A percentile compares a stretch with the other conserved stretches of the same genome.
phyloP scores from a whole-genome alignment of 1,140 invertebrate genomes.

The Agrypnia vestita region DNA sequence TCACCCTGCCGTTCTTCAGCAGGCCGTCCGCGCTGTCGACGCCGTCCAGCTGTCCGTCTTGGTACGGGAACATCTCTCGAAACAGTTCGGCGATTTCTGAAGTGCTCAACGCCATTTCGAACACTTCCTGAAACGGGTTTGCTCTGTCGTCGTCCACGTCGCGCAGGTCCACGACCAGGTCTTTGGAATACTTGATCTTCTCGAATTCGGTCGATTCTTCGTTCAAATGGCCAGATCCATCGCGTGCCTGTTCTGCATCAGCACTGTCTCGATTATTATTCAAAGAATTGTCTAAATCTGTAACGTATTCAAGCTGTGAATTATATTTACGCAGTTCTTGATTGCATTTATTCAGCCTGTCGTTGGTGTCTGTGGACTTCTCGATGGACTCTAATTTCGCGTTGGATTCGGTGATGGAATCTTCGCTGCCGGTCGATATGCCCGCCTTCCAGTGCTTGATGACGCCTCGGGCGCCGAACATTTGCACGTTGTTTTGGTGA shows the following conservation, averaged over 20 bases:
- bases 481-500: conserved; percentile 10
- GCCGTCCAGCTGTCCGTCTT: conserved; percentile 53
- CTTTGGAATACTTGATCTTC: background rate
- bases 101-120: conserved; percentile 51
- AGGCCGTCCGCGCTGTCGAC: conserved; percentile 38
- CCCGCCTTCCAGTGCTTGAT: background rate
- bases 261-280: too few species aligned
- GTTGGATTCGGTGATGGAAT: background rate
- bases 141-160: conserved; percentile 49
- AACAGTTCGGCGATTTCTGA: conserved; percentile 47
- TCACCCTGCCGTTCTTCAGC: conserved; percentile 62
- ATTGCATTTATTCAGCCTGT: background rate
- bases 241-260: background rate
- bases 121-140: conserved; percentile 55
- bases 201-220: background rate
- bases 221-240: background rate
- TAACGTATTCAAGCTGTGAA: background rate
- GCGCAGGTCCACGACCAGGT: conserved; percentile 2
- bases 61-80: conserved; percentile 66
- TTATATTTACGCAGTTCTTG: too few species aligned
- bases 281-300: background rate
- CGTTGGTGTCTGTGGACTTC: too few species aligned
- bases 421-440: background rate
- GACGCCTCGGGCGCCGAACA: conserved; percentile 2
- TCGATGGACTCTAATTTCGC: background rate